Percentiles rank a stretch among this genome's conserved stretches.
Evolutionary conservation across 2,888 invertebrate genomes (phyloP).

Genomic region (Aphodius sticticus): DNA sequence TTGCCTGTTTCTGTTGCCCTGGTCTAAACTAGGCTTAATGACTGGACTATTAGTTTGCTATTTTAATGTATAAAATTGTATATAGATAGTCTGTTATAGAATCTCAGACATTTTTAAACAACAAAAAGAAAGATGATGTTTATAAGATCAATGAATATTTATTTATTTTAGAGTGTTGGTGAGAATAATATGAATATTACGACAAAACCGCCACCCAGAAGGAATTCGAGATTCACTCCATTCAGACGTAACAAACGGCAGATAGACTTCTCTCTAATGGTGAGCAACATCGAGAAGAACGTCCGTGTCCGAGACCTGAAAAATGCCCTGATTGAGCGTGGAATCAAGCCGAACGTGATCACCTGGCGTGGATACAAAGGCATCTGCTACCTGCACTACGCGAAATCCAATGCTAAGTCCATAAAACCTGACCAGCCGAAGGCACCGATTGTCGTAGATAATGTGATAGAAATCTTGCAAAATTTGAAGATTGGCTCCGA

Average conservation of each 20-base stretch:
- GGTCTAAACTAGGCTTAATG: no score
- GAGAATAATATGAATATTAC: constrained; percentile 29
- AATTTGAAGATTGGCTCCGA: constrained; percentile 59
- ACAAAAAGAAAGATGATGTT: background rate
- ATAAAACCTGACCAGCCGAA: constrained; percentile 39
- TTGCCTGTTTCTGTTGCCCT: no score
- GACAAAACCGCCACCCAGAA: constrained; percentile 22
- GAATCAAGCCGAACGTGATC: constrained; percentile 79
- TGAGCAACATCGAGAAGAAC: constrained; percentile 76
- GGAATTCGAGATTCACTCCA: constrained; percentile 32
- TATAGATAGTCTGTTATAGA: no score
- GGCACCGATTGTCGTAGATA: constrained; percentile 59
- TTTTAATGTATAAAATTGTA: no score
- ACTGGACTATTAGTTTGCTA: no score
- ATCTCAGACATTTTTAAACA: background rate
- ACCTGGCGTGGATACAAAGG: constrained; percentile 67
- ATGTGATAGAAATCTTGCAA: constrained; percentile 62
- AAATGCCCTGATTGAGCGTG: constrained; percentile 74
- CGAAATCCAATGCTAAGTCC: constrained; percentile 64
- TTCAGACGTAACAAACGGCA: constrained; percentile 44
- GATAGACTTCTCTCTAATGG: constrained; percentile 61
- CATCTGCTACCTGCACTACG: constrained; percentile 73
- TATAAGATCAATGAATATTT: constrained; percentile 13
- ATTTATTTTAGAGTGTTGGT: constrained; percentile 33
- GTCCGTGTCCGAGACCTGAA: constrained; percentile 80